Percentiles rank a stretch among this genome's conserved stretches.
phyloP scores from a whole-genome alignment of 2,113 vertebrate species.

The Orthonyx spaldingii region DNA sequence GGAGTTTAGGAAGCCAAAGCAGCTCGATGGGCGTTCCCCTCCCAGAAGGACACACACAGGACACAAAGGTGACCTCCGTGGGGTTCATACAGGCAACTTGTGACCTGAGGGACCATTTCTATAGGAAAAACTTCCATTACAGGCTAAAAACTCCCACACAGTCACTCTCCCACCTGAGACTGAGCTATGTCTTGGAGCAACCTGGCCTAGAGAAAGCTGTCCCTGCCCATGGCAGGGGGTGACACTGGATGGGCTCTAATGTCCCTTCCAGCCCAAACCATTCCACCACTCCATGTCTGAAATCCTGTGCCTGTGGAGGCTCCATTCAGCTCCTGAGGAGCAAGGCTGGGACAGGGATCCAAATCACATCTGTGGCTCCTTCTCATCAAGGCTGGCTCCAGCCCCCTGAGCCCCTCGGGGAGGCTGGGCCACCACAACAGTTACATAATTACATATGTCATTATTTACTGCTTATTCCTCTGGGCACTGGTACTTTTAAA shows the following conservation, averaged over 20 bases:
- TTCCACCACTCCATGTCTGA: fast-evolving
- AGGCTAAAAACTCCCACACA: neutral
- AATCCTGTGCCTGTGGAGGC: neutral
- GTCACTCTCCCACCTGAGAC: neutral
- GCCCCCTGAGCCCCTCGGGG: neutral
- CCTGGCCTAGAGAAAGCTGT: neutral
- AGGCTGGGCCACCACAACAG: neutral
- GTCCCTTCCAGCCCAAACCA: neutral
- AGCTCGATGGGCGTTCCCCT: fast-evolving
- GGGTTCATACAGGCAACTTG: neutral
- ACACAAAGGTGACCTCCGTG: fast-evolving
- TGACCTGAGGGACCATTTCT: neutral
- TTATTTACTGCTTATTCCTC: fast-evolving
- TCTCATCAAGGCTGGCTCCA: neutral
- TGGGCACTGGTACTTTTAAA: neutral
- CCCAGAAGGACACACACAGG: fast-evolving
- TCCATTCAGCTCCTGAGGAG: neutral
- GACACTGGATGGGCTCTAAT: neutral
- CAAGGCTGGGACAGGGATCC: neutral
- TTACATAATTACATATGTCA: fast-evolving
- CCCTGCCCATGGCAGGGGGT: neutral
- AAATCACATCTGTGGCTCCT: fast-evolving
- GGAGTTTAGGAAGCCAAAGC: neutral
- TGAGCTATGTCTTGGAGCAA: neutral
- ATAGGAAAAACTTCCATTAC: neutral